Percentiles rank a stretch among this genome's conserved stretches.
These are phyloP conservation scores for Capitulum mitella DNA, from an alignment of 2,888 invertebrate species.

Conservation along the genomic window DNA sequence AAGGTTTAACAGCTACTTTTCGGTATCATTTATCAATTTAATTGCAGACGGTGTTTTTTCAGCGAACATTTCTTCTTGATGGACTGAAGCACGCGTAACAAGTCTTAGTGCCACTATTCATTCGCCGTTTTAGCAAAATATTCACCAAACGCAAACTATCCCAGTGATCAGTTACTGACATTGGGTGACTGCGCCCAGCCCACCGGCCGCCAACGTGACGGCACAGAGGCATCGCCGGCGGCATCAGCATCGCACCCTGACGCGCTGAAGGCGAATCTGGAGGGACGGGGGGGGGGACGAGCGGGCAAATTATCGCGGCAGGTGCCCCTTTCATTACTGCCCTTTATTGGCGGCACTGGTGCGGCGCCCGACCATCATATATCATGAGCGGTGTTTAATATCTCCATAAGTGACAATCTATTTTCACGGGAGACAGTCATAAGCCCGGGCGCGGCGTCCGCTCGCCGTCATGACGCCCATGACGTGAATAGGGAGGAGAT, in stretches of 20 bases:
- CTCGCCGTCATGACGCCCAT: not conserved
- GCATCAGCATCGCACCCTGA: not conserved
- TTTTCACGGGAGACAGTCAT: slow-evolving; percentile 6
- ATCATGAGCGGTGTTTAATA: slow-evolving; percentile 15
- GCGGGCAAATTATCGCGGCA: not conserved
- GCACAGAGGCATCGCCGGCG: not conserved
- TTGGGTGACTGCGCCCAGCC: not conserved
- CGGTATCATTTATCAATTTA: too few relatives aligned
- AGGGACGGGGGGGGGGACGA: not conserved
- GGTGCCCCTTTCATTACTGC: slow-evolving; percentile 10
- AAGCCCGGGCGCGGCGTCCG: not conserved
- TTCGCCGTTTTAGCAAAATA: not conserved
- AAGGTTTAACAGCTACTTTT: too few relatives aligned
- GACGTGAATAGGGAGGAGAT: not conserved
- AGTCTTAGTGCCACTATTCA: not conserved
- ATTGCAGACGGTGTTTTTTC: too few relatives aligned
- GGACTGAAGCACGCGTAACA: not conserved
- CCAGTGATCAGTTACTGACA: not conserved
- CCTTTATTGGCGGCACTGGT: not conserved
- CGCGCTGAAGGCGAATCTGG: not conserved
- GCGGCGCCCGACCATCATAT: not conserved
- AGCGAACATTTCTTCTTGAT: too few relatives aligned
- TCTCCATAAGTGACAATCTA: slow-evolving; percentile 17
- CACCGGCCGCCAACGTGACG: too few relatives aligned
- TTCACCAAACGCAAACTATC: not conserved